Evolutionary conservation across 2,888 invertebrate species (phyloP).

Genomic region (Dusona sp.): DNA sequence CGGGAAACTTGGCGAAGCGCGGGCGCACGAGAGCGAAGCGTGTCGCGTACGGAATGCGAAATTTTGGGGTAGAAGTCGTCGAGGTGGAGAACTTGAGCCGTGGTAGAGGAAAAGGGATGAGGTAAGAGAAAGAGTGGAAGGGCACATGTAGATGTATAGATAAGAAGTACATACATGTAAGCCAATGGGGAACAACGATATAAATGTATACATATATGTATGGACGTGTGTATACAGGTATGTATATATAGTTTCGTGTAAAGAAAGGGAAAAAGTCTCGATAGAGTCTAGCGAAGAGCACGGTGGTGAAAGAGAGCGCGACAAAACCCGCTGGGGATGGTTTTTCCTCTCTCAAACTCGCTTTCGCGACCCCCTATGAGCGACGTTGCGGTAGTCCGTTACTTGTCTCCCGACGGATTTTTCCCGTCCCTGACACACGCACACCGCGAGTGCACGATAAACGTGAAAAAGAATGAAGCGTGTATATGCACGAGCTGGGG

Average conservation of each 20-base stretch:
- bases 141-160: slow-evolving; percentile 37
- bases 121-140: slow-evolving; percentile 12
- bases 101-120: slow-evolving; percentile 19
- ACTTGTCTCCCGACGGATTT: slow-evolving; percentile 64
- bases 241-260: neutral
- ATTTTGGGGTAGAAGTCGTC: slow-evolving; percentile 73
- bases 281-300: slow-evolving; percentile 29
- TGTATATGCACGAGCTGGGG: neutral
- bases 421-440: slow-evolving; percentile 34
- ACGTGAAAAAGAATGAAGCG: slow-evolving; percentile 6
- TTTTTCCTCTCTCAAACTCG: slow-evolving; percentile 39
- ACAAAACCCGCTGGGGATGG: slow-evolving; percentile 18
- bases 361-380: slow-evolving; percentile 44
- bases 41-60: slow-evolving; percentile 76
- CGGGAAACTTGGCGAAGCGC: slow-evolving; percentile 66
- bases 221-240: neutral
- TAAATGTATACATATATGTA: slow-evolving; percentile 24
- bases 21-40: slow-evolving; percentile 68
- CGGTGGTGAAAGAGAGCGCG: neutral
- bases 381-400: slow-evolving; percentile 66
- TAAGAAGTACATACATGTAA: slow-evolving; percentile 20
- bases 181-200: slow-evolving; percentile 6
- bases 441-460: slow-evolving; percentile 10
- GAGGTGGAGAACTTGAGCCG: slow-evolving; percentile 55
- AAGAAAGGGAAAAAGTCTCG: slow-evolving; percentile 44